A percentile compares a stretch with the other conserved stretches of the same genome.
Evolutionary conservation across 1,140 invertebrate genomes (phyloP).

Genomic region (Rhyacophila brunnea): DNA sequence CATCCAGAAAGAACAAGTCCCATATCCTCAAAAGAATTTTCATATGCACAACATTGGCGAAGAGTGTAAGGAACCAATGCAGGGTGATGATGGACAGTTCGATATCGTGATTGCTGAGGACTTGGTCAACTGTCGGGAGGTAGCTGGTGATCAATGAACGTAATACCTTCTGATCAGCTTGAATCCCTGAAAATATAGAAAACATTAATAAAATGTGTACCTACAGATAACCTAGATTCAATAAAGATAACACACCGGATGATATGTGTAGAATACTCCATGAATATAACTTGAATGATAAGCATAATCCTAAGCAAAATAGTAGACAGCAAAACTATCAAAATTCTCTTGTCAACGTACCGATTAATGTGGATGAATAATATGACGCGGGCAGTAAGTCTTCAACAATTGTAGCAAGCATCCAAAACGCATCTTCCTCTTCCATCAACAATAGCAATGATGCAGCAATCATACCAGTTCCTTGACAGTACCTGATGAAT

Average conservation of each 20-base stretch:
- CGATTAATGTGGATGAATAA: slow-evolving; percentile 92
- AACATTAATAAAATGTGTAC: too few relatives aligned
- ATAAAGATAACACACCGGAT: too few relatives aligned
- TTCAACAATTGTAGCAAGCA: slow-evolving; percentile 97
- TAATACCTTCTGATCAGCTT: slow-evolving; percentile 93
- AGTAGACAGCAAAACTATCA: too few relatives aligned
- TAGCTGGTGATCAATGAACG: slow-evolving; percentile 86
- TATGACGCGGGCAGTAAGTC: slow-evolving; percentile 96
- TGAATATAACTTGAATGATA: too few relatives aligned
- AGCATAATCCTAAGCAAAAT: too few relatives aligned
- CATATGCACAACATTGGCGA: slow-evolving; percentile 97
- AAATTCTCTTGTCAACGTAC: slow-evolving; percentile 57
- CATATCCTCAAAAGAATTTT: slow-evolving; percentile 93
- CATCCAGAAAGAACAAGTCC: slow-evolving; percentile 96
- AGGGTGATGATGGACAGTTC: slow-evolving; percentile 94
- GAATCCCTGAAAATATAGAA: slow-evolving; percentile 60
- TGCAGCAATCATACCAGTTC: slow-evolving; percentile 95
- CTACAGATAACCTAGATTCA: too few relatives aligned
- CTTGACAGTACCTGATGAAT: slow-evolving; percentile 84
- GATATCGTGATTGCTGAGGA: slow-evolving; percentile 90
- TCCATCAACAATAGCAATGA: slow-evolving; percentile 92
- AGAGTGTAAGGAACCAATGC: slow-evolving; percentile 98
- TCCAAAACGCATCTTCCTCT: slow-evolving; percentile 99
- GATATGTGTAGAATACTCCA: too few relatives aligned
- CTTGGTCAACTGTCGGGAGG: slow-evolving; percentile 85